Evolutionary conservation across 2,797 vertebrate species (phyloP).

Genomic region (Zonotrichia albicollis): DNA sequence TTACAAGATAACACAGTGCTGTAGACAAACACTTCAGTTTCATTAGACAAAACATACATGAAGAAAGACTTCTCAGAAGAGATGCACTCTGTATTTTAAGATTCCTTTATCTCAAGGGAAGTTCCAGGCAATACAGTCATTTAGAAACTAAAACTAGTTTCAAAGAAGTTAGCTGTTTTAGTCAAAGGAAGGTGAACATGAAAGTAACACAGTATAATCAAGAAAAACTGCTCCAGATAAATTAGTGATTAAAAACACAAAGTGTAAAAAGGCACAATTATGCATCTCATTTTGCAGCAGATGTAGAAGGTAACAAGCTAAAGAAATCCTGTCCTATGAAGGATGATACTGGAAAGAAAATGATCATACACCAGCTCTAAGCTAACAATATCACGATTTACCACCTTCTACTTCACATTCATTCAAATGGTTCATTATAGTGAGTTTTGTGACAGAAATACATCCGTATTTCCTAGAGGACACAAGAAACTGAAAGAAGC

Average conservation of each 20-base stretch:
- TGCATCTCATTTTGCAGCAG: background rate
- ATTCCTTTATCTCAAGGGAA: background rate
- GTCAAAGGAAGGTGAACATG: background rate
- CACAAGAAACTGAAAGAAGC: too few species aligned
- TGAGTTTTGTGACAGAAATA: background rate
- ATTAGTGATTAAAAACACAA: background rate
- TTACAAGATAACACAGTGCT: background rate
- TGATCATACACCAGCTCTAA: background rate
- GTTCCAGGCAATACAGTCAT: background rate
- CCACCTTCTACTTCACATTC: background rate
- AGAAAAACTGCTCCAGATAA: background rate
- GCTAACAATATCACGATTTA: background rate
- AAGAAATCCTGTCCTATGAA: background rate
- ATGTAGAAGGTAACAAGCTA: background rate
- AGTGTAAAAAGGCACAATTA: background rate
- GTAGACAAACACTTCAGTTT: background rate
- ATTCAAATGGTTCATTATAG: background rate
- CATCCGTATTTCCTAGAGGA: fast-evolving
- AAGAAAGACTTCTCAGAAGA: background rate
- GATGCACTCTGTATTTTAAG: background rate
- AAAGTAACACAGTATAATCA: background rate
- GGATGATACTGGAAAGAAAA: background rate
- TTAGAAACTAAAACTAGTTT: background rate
- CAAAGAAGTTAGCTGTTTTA: background rate
- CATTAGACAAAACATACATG: background rate